Base-by-base conservation (phyloP, 2,888 invertebrate genomes). In the Antheraea assamensis region DNA sequence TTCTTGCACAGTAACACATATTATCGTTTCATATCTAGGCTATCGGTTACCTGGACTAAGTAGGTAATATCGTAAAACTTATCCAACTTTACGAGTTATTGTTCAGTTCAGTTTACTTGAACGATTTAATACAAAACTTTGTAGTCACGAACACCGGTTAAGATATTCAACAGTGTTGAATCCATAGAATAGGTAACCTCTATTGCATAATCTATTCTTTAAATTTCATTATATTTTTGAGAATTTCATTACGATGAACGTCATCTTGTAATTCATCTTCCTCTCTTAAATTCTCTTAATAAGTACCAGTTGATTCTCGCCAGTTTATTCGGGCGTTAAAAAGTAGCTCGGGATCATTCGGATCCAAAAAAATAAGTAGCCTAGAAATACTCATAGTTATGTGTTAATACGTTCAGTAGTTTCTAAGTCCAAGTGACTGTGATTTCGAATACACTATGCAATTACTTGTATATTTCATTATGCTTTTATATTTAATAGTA, bases 81-180 rank as follows among this genome's bases (percentile, higher is more conserved):
- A 92, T 92, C 90, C 91, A 79, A 80, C 75, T 92, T 92, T 91
- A 93, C 87, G 89, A 89, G 85, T 88, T 87, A 93, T 93, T 93
- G 93, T 94, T 90, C 82, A 77, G 76, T 79, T 78, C 85, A 85
- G 84, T 83, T 83, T 85, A n/a, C 83, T 64, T 17, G 61, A 85
- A 85, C 85, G 82, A 83, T 85, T 85, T 76, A 73, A 73, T 78
- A 74, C 76, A 74, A 80, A 74, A 75, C 74, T 76, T 73, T 70
- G 74, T 72, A 80, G 85, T 87, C 85, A 88, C 86, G 86, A 85
- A 80, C 78, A 73, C 76, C 76, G 78, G 81, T 24, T 71, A 68
- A 79, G 79, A 82, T 79, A 81, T 76, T 77, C 71, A 73, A 73
- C 74, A 75, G 70, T 73, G 75, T 76, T 73, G 13, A 42, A 42